phyloP scores from a whole-genome alignment of 2,797 vertebrate species.

The Pipistrellus pipistrellus region DNA sequence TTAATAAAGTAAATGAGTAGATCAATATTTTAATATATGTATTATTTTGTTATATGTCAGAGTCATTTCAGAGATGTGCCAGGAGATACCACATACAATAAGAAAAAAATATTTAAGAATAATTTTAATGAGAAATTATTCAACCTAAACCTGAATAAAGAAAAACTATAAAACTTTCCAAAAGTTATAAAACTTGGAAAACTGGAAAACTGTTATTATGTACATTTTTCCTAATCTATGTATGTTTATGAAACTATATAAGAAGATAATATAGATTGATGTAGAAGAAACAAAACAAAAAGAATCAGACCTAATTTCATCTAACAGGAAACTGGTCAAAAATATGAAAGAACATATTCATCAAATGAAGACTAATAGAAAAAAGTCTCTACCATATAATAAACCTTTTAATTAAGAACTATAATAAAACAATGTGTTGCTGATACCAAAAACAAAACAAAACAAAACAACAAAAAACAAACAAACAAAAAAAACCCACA shows the following conservation, averaged over 20 bases:
- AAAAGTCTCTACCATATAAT: background rate
- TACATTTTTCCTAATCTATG: background rate
- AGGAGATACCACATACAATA: background rate
- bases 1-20: background rate
- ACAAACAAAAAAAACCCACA: too few relatives aligned
- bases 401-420: background rate
- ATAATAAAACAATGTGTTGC: background rate
- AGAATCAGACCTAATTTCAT: background rate
- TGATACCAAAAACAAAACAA: background rate
- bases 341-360: background rate
- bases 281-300: background rate
- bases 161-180: background rate
- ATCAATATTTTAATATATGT: background rate
- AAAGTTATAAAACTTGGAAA: constrained; percentile 3
- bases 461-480: background rate
- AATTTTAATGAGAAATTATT: background rate
- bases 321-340: background rate
- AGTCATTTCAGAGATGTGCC: background rate
- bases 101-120: constrained; percentile 9
- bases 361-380: background rate
- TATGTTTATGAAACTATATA: background rate
- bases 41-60: background rate
- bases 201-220: background rate
- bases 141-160: background rate
- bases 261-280: background rate